A percentile compares a stretch with the other conserved stretches of the same genome.
Conservation (phyloP, 2,888 invertebrate genomes). For the Cerceris ruficornis region DNA sequence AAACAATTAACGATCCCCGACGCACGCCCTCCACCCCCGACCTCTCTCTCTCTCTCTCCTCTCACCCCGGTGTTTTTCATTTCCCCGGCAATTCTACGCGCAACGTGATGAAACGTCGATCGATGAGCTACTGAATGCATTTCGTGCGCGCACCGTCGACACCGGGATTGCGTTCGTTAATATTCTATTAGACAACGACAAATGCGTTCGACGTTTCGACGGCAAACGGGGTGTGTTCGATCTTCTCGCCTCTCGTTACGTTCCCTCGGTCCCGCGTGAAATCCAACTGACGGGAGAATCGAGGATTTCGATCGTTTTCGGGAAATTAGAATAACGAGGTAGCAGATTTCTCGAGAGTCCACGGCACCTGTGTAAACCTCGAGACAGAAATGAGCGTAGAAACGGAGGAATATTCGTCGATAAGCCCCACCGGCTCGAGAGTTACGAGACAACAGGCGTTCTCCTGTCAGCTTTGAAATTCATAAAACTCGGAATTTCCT, state of each 20-base stretch:
- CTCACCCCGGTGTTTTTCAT: slow-evolving; percentile 41
- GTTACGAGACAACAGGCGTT: no score
- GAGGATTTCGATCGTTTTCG: background rate
- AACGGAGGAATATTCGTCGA: no score
- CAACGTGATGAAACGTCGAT: slow-evolving; percentile 54
- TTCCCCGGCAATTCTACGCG: slow-evolving; percentile 32
- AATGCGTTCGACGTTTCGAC: slow-evolving; percentile 59
- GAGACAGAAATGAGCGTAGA: no score
- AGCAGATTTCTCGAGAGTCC: no score
- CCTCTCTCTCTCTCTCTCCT: background rate
- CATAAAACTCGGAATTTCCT: no score
- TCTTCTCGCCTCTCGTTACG: slow-evolving; percentile 65
- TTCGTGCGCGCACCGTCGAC: slow-evolving; percentile 30
- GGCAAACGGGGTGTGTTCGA: slow-evolving; percentile 69
- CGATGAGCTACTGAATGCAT: slow-evolving; percentile 50
- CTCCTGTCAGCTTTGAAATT: no score
- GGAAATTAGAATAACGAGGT: background rate
- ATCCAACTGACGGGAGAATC: slow-evolving; percentile 28
- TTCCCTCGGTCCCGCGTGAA: slow-evolving; percentile 63
- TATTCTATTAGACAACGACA: slow-evolving; percentile 63
- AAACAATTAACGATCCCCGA: slow-evolving; percentile 49
- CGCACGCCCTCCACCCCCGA: background rate
- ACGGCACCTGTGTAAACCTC: no score
- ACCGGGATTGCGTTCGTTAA: slow-evolving; percentile 56
- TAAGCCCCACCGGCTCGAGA: no score